Evolutionary conservation across 2,113 vertebrate genomes (phyloP), one percentile per base, ranked within the genome.

Genomic region (Agelaius phoeniceus): DNA sequence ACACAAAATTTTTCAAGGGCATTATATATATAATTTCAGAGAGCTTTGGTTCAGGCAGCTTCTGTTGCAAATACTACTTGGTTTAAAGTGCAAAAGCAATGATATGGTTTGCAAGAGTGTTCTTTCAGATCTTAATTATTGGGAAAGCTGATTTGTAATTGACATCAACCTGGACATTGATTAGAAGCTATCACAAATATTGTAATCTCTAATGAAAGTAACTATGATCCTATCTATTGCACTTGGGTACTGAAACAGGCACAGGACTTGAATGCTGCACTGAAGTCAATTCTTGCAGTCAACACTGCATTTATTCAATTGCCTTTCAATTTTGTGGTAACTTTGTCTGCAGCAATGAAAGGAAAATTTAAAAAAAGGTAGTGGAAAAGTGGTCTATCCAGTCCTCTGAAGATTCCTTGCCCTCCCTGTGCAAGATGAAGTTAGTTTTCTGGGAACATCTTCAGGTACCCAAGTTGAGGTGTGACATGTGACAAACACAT

Each of bases 131-230:
- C 33, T 8, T 59, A 3, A 39, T 19, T 76, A 2, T n/a, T 59
- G 11, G 30, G 44, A 78, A 87, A 72, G 44, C 39, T 71, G 55
- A 58, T 74, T 41, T 65, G 22, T 71, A 87, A 9, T 39, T 55
- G 43, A 43, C 23, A 21, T 78, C 10, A n/a, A 43, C 35, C 17
- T 27, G 15, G 20, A 9, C 13, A 11, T 52, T 0, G 0, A 1
- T 78, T 44, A 81, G 41, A n/a, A 81, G 12, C 30, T 41, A 22
- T 66, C 30, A 58, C 10, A 79, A 59, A 59, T 92, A 44, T n/a
- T 88, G 37, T 22, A 33, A 1, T 83, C 37, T 67, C 9, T 48
- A 39, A 18, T 52, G 71, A 52, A 77, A 87, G 20, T 28, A 23
- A 37, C 35, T 61, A 0, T 37, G 15, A 8, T 61, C 22, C 33